phyloP scores from a whole-genome alignment of 2,888 invertebrate genomes.

The Seira ritae region DNA sequence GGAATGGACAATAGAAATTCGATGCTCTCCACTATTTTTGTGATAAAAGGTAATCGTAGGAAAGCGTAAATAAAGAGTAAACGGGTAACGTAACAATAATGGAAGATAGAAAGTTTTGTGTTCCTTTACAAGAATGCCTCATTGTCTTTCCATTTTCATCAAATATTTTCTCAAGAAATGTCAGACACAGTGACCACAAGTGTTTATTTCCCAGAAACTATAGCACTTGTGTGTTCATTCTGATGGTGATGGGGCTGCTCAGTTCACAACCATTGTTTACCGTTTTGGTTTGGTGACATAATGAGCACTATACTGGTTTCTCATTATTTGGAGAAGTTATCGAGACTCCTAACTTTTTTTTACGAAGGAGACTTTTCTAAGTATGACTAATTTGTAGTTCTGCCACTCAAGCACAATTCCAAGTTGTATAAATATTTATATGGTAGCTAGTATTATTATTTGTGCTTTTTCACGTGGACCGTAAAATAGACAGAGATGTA shows the following conservation, averaged over 20 bases:
- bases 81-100: no score
- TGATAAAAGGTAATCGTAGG: no score
- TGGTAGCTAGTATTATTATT: not conserved
- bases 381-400: not conserved
- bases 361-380: not conserved
- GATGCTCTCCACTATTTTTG: no score
- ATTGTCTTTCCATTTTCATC: not conserved
- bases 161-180: slow-evolving; percentile 7
- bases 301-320: not conserved
- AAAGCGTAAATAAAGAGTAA: no score
- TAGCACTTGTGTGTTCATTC: not conserved
- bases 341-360: no score
- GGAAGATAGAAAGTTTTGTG: no score
- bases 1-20: no score
- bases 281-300: not conserved
- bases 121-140: no score
- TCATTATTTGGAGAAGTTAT: not conserved
- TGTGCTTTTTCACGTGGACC: not conserved
- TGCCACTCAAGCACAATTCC: not conserved
- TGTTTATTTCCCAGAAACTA: not conserved
- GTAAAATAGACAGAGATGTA: no score
- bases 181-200: slow-evolving; percentile 1
- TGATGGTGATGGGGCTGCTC: not conserved
- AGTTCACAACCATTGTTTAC: not conserved
- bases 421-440: no score